These are phyloP conservation scores for Caenorhabditis sulstoni DNA, from an alignment of 2,888 invertebrate species.

Conservation along the genomic window DNA sequence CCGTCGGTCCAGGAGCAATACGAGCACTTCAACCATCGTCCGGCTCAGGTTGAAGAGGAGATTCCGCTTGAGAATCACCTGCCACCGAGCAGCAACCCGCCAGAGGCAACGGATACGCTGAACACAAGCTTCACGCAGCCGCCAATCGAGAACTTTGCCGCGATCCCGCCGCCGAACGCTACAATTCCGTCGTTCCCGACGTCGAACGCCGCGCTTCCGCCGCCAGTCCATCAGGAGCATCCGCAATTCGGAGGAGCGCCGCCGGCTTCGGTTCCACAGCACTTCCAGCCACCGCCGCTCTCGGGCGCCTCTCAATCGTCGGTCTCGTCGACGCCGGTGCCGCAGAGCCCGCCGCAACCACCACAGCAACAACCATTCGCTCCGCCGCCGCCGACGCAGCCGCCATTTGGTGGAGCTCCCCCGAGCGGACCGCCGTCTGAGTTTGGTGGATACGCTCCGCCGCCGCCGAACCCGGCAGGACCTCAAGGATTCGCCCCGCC, in stretches of 20 bases:
- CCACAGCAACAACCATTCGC: slow-evolving; percentile 38
- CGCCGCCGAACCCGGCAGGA: slow-evolving; percentile 19
- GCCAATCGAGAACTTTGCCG: slow-evolving; percentile 36
- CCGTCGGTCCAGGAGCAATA: slow-evolving; percentile 75
- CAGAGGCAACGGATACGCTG: slow-evolving; percentile 7
- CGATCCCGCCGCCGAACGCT: slow-evolving; percentile 53
- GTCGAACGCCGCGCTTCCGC: slow-evolving; percentile 61
- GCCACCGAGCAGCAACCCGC: not conserved
- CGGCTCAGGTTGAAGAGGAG: slow-evolving; percentile 55
- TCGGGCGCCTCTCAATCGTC: slow-evolving; percentile 53
- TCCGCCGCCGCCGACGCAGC: slow-evolving; percentile 45
- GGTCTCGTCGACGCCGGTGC: slow-evolving; percentile 64
- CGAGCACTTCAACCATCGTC: slow-evolving; percentile 41
- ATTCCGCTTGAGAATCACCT: slow-evolving; percentile 46
- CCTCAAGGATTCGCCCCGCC: slow-evolving; percentile 44
- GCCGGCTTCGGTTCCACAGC: slow-evolving; percentile 30
- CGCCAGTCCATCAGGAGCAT: slow-evolving; percentile 34
- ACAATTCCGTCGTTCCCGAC: slow-evolving; percentile 70
- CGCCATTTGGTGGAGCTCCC: slow-evolving; percentile 34
- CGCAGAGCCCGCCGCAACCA: slow-evolving; percentile 47
- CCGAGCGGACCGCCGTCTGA: slow-evolving; percentile 46
- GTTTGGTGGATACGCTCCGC: slow-evolving; percentile 31
- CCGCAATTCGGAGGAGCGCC: slow-evolving; percentile 17
- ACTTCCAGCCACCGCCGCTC: slow-evolving; percentile 35
- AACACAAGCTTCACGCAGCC: slow-evolving; percentile 48